Evolutionary conservation across 2,113 vertebrate species (phyloP).

Genomic region (Maccullochella peelii): DNA sequence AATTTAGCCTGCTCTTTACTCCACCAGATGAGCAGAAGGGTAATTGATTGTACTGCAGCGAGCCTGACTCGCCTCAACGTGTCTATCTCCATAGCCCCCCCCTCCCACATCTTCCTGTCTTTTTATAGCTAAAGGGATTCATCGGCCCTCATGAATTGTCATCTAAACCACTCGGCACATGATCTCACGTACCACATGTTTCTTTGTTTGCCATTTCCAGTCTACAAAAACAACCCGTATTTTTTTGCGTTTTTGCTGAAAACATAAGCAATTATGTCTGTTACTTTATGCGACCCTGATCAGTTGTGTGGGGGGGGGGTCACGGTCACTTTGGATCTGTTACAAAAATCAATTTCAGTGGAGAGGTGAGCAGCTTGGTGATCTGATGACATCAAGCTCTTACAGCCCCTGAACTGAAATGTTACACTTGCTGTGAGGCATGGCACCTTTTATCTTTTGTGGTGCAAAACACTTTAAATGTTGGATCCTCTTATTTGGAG

Average conservation of each 20-base stretch:
- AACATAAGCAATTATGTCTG: background rate
- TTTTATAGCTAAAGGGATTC: slow-evolving; percentile 34
- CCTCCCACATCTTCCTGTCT: background rate
- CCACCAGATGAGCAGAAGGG: slow-evolving; percentile 21
- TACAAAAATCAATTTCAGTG: slow-evolving; percentile 56
- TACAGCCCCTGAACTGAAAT: slow-evolving; percentile 1
- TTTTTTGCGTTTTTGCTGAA: slow-evolving; percentile 7
- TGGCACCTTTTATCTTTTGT: slow-evolving; percentile 21
- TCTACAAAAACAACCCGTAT: slow-evolving; percentile 15
- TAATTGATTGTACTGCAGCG: slow-evolving; percentile 46
- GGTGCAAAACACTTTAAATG: slow-evolving; percentile 24
- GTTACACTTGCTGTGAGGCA: slow-evolving; percentile 15
- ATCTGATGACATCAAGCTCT: slow-evolving; percentile 7
- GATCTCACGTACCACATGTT: background rate
- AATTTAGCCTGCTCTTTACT: background rate
- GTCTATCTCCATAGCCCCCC: background rate
- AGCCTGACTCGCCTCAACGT: background rate
- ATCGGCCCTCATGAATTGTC: background rate
- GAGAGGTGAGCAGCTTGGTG: slow-evolving; percentile 21
- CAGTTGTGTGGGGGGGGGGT: background rate
- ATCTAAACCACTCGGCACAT: background rate
- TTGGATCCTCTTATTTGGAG: slow-evolving; percentile 10
- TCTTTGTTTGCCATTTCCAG: slow-evolving; percentile 1
- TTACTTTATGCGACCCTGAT: slow-evolving; percentile 6
- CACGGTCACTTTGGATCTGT: slow-evolving; percentile 60